A percentile compares a stretch with the other conserved stretches of the same genome.
Evolutionary conservation across 2,797 vertebrate genomes (phyloP).

Genomic region (Cygnus olor): DNA sequence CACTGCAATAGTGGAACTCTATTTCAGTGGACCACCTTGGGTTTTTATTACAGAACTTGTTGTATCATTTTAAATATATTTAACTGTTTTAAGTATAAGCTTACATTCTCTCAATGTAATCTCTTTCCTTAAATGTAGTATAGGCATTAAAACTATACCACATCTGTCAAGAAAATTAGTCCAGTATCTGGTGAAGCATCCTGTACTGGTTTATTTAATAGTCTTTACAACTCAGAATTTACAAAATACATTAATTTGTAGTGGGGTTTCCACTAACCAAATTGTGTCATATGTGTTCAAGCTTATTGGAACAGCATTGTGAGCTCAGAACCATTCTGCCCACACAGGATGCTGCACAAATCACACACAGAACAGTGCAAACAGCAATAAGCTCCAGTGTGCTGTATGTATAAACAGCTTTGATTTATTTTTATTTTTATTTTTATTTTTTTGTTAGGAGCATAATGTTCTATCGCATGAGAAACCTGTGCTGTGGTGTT

Average conservation of each 20-base stretch:
- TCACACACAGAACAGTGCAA: accelerated
- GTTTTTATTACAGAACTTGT: not conserved
- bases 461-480: not conserved
- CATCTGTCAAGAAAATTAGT: not conserved
- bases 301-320: not conserved
- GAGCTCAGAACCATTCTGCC: not conserved
- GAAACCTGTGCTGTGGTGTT: slow-evolving; percentile 28
- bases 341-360: not conserved
- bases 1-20: accelerated
- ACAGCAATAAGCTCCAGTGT: not conserved
- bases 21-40: not conserved
- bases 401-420: not conserved
- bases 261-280: not conserved
- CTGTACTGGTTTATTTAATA: not conserved
- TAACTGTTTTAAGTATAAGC: not conserved
- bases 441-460: not conserved
- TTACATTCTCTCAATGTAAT: not conserved
- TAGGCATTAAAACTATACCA: not conserved
- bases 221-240: not conserved
- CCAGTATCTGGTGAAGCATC: not conserved
- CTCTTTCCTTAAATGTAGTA: not conserved
- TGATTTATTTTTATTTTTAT: not conserved
- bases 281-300: not conserved
- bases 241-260: not conserved
- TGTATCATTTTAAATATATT: not conserved